Base-by-base conservation (phyloP, 2,113 vertebrate species). In the Ardeotis arabs region DNA sequence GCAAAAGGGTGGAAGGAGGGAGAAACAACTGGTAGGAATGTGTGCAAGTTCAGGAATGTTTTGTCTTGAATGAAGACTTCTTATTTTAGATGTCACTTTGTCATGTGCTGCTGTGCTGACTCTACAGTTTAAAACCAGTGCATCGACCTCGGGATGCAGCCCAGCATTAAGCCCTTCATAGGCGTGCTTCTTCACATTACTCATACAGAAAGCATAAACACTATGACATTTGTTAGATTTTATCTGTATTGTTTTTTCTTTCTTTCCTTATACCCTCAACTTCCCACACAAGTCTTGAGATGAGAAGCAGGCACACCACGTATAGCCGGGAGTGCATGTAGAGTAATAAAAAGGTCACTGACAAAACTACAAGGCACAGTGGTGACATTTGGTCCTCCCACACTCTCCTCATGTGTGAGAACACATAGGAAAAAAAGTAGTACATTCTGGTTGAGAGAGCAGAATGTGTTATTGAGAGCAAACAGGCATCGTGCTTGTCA, bases 371-470 rank as follows among this genome's bases (percentile, higher is more conserved):
- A 25, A 75, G 69, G 29, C 73, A 87, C 45, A 84, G 87, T 45
- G 49, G 60, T 96, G 93, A 87, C 87, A 95, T 96, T 94, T 96
- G 73, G 77, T 82, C 84, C 89, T 94, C 95, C 96, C 91, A 95
- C 95, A 62, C 66, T 72, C 60, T 67, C 29, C 67, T 58, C 33
- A 7, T 6, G 7, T 74, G 44, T 68, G 80, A 91, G 80, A 93
- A 87, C 0, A 1, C 64, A 78, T 10, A 67, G 60, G 52, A 47
- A 84, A 94, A 94, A 89, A 81, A 70, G 10, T 4, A 84, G 80
- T 16, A 6, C 2, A 22, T 87, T 91, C 84, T 8, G 8, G 77
- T 15, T 0, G 12, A 89, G 89, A 78, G 80, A 78, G 84, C 80
- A 91, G 73, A 63, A 55, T 64, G 60, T 3, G 3, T 64, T 87